Conservation (phyloP, 2,888 invertebrate genomes). For the Stratiomys singularior region DNA sequence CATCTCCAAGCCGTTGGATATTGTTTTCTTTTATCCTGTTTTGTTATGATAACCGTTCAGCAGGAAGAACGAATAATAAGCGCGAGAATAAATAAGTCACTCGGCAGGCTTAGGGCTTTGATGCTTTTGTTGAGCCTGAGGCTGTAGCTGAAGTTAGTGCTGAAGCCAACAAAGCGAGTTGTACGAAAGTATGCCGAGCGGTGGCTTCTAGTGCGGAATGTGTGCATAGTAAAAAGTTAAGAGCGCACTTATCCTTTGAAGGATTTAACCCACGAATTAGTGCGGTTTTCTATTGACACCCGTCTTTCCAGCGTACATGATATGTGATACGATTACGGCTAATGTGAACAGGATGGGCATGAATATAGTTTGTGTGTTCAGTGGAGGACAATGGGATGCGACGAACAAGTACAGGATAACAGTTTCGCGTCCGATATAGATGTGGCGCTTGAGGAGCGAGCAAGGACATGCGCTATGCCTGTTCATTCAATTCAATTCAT, state of each 20-base stretch:
- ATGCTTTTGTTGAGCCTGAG: no score
- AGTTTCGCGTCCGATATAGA: background rate
- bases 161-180: background rate
- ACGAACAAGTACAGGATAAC: conserved; percentile 11
- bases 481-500: conserved; percentile 19
- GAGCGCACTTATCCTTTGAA: conserved; percentile 18
- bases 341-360: conserved; percentile 5
- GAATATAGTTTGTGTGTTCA: no score
- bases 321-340: conserved; percentile 25
- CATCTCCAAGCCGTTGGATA: background rate
- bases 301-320: background rate
- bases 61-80: background rate
- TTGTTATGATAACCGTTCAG: background rate
- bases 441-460: background rate
- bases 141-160: background rate
- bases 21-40: conserved; percentile 3
- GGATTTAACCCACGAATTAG: background rate
- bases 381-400: no score
- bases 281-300: conserved; percentile 1
- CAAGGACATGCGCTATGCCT: conserved; percentile 31
- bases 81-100: background rate
- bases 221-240: background rate
- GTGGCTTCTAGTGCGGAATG: background rate
- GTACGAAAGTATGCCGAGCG: background rate
- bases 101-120: background rate